phyloP scores from a whole-genome alignment of 2,797 vertebrate genomes.

The Hypotaenidia okinawae region DNA sequence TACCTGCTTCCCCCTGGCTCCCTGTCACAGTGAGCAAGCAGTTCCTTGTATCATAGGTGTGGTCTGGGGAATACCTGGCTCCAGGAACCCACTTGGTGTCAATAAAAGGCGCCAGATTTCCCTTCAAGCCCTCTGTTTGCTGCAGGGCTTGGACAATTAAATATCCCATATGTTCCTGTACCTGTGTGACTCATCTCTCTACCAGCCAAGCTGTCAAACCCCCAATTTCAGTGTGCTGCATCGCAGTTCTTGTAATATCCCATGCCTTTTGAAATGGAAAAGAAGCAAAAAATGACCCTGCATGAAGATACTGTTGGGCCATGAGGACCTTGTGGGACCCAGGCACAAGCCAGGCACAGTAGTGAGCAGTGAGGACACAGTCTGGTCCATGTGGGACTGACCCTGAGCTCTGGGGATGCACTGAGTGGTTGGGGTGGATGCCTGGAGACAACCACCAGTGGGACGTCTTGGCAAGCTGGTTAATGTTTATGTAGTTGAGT shows the following conservation, averaged over 20 bases:
- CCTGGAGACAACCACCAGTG: background rate
- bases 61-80: background rate
- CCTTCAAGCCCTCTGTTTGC: background rate
- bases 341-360: background rate
- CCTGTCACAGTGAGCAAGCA: background rate
- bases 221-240: background rate
- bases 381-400: background rate
- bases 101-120: background rate
- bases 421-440: background rate
- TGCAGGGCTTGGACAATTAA: background rate
- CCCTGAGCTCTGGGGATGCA: background rate
- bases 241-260: background rate
- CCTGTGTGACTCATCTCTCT: background rate
- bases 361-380: background rate
- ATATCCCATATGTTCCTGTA: background rate
- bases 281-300: background rate
- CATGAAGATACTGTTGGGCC: background rate
- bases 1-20: background rate
- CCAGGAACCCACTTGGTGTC: background rate
- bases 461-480: background rate
- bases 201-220: background rate
- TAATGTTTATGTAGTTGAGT: background rate
- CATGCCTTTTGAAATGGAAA: background rate
- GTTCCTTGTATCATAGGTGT: background rate
- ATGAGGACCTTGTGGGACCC: background rate